phyloP scores from a whole-genome alignment of 1,140 invertebrate genomes.

The Listronotus oregonensis region DNA sequence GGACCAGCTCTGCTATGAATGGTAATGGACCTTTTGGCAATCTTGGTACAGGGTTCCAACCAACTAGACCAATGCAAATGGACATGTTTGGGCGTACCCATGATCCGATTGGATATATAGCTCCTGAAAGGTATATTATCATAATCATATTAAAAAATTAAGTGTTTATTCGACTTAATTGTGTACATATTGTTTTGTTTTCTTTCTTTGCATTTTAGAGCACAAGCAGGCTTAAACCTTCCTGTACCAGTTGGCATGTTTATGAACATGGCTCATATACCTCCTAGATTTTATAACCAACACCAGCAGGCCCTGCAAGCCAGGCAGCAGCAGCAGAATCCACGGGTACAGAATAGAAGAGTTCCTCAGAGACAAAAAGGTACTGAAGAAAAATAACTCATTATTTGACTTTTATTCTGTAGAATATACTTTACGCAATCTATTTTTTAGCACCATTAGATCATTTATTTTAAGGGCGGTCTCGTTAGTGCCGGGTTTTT shows the following conservation, averaged over 20 bases:
- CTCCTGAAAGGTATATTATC: constrained; percentile 69
- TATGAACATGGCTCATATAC: constrained; percentile 89
- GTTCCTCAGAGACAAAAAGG: constrained; percentile 43
- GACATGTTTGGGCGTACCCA: constrained; percentile 73
- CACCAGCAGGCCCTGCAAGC: constrained; percentile 73
- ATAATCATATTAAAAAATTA: too few species aligned
- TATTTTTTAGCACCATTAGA: too few species aligned
- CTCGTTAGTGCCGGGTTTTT: too few species aligned
- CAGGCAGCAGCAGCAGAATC: constrained; percentile 53
- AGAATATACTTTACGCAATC: too few species aligned
- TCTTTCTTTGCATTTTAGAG: constrained; percentile 45
- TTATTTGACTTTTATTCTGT: too few species aligned
- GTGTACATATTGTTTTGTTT: too few species aligned
- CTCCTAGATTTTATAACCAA: constrained; percentile 84
- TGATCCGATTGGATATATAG: constrained; percentile 93
- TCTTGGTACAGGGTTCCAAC: constrained; percentile 23
- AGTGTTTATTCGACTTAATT: neutral
- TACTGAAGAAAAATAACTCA: neutral
- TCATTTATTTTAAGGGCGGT: too few species aligned
- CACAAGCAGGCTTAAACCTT: constrained; percentile 75
- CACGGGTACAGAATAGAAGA: constrained; percentile 47
- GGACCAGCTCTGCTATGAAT: constrained; percentile 28
- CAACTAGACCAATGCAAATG: constrained; percentile 54
- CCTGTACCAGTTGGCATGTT: constrained; percentile 94
- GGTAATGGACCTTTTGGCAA: constrained; percentile 28